A percentile compares a stretch with the other conserved stretches of the same genome.
These are phyloP conservation scores for Neodiprion virginianus DNA, from an alignment of 1,140 invertebrate species.

Conservation along the genomic window DNA sequence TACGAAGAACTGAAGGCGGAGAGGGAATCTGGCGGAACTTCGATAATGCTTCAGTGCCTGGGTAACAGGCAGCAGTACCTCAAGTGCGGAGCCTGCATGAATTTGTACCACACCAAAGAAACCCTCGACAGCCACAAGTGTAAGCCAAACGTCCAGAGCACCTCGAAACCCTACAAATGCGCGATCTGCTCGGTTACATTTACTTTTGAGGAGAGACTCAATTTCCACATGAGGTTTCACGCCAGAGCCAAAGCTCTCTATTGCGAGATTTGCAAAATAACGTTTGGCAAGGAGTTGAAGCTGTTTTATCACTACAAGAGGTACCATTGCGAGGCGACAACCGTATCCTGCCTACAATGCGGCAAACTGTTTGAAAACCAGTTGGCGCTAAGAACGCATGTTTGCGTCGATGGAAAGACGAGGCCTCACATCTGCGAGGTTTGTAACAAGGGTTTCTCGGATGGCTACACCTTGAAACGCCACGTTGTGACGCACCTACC, in stretches of 20 bases:
- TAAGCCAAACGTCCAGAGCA: slow-evolving; percentile 38
- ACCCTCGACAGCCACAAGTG: slow-evolving; percentile 41
- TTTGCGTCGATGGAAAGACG: slow-evolving; percentile 41
- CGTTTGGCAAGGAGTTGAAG: slow-evolving; percentile 43
- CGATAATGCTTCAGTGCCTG: slow-evolving; percentile 34
- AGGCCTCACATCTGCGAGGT: slow-evolving; percentile 90
- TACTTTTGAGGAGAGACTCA: slow-evolving; percentile 41
- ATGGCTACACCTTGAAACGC: slow-evolving; percentile 89
- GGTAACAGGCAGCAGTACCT: slow-evolving; percentile 38
- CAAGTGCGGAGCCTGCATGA: slow-evolving; percentile 45
- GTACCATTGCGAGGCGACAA: slow-evolving; percentile 39
- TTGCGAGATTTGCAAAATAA: slow-evolving; percentile 39
- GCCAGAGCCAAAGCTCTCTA: slow-evolving; percentile 34
- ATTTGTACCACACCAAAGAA: slow-evolving; percentile 42
- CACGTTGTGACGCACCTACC: slow-evolving; percentile 57
- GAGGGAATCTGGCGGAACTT: slow-evolving; percentile 21
- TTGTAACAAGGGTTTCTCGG: slow-evolving; percentile 92
- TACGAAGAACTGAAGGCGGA: slow-evolving; percentile 25
- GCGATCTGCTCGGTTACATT: slow-evolving; percentile 35
- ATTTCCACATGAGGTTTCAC: slow-evolving; percentile 43
- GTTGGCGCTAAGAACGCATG: slow-evolving; percentile 30
- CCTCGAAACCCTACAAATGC: slow-evolving; percentile 41
- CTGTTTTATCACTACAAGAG: slow-evolving; percentile 45
- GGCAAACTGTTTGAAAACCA: slow-evolving; percentile 41
- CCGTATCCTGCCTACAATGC: slow-evolving; percentile 42